Evolutionary conservation across 2,113 vertebrate species (phyloP).

Genomic region (Xiphophorus couchianus): DNA sequence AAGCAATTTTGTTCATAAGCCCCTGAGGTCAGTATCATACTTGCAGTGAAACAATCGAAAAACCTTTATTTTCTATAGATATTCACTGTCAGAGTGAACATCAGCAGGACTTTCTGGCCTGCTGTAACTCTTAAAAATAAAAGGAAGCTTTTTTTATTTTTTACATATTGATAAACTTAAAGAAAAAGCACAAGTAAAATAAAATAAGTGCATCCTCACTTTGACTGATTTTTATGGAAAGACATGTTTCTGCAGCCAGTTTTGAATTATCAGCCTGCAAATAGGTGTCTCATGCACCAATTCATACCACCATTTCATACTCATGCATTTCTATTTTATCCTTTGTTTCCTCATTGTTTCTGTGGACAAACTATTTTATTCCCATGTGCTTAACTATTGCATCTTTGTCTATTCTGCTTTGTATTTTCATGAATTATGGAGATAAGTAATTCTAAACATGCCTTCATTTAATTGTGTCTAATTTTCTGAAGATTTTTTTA

Average conservation of each 20-base stretch:
- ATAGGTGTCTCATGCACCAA: neutral
- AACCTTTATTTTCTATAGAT: neutral
- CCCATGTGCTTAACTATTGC: too few species aligned
- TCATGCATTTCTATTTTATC: neutral
- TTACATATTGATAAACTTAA: too few species aligned
- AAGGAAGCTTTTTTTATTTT: neutral
- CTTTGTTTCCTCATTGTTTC: neutral
- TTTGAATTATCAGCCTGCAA: neutral
- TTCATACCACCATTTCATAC: neutral
- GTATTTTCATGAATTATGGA: neutral
- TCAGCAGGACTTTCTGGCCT: neutral
- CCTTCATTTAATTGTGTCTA: neutral
- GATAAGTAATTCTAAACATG: neutral
- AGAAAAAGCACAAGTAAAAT: too few species aligned
- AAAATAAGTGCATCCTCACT: too few species aligned
- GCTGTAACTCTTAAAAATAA: neutral
- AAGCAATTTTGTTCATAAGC: neutral
- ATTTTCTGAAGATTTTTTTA: neutral
- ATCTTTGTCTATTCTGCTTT: neutral
- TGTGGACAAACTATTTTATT: too few species aligned
- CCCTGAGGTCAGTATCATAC: neutral
- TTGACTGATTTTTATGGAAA: neutral
- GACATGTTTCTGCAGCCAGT: neutral
- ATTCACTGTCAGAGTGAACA: neutral
- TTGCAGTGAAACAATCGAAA: neutral